Conservation (phyloP, 2,113 vertebrate species). For the Oncorhynchus nerka region DNA sequence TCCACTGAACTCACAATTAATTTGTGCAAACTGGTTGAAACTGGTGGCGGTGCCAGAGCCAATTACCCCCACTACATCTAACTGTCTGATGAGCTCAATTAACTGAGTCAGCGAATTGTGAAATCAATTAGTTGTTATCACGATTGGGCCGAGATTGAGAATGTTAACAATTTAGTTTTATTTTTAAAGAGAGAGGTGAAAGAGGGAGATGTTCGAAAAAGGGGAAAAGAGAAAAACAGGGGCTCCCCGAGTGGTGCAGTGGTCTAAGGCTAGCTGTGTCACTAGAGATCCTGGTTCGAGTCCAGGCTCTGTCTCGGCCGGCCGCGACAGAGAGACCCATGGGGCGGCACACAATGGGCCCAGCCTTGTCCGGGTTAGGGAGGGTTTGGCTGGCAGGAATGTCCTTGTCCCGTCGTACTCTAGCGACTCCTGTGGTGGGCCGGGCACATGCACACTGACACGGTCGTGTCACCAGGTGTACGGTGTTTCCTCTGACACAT, state of each 20-base stretch:
- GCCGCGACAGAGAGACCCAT: neutral
- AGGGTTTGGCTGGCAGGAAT: too few species aligned
- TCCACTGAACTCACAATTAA: constrained; percentile 23
- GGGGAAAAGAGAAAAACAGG: neutral
- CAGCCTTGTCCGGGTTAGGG: too few species aligned
- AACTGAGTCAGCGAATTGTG: constrained; percentile 53
- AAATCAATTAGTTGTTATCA: constrained; percentile 55
- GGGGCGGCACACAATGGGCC: neutral
- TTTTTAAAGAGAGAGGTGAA: neutral
- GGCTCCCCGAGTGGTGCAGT: neutral
- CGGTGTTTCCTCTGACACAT: too few species aligned
- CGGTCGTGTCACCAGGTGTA: too few species aligned
- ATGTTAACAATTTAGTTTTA: constrained; percentile 41
- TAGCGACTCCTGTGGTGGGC: too few species aligned
- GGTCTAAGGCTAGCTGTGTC: too few species aligned
- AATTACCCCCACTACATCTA: constrained; percentile 40
- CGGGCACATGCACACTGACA: too few species aligned
- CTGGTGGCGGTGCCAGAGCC: constrained; percentile 5
- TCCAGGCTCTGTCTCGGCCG: too few species aligned
- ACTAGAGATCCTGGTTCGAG: too few species aligned
- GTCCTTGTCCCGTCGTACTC: too few species aligned
- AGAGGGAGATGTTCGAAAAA: neutral
- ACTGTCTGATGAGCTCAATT: constrained; percentile 51
- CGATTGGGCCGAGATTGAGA: constrained; percentile 37
- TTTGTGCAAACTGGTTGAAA: constrained; percentile 2